Conservation (phyloP, 2,113 vertebrate genomes). For the Rhinopithecus roxellana region DNA sequence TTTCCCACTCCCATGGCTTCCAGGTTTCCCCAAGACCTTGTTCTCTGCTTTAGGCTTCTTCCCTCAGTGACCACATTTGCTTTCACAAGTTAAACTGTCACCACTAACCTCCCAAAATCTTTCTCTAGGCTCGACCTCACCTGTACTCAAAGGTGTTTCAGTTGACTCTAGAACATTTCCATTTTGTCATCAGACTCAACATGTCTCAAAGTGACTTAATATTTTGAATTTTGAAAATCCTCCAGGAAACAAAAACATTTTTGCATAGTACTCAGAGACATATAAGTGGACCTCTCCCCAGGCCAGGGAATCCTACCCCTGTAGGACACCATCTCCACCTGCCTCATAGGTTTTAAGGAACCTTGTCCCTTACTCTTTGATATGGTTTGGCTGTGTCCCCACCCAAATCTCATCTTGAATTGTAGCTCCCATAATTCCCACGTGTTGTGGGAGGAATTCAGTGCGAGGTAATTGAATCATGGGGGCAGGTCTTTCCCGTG, state of each 20-base stretch:
- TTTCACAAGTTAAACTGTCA: neutral
- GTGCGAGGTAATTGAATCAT: no score
- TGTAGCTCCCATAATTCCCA: no score
- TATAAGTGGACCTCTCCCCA: neutral
- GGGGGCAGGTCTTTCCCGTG: no score
- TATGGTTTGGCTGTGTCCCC: no score
- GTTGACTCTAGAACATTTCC: neutral
- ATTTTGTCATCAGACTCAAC: neutral
- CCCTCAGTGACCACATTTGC: no score
- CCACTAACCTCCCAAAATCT: neutral
- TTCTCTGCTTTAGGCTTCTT: neutral
- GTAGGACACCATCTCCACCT: neutral
- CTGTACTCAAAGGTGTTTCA: neutral
- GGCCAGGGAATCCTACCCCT: neutral
- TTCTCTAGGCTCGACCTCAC: neutral
- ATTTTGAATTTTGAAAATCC: conserved; percentile 26
- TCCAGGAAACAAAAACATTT: neutral
- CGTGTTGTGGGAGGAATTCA: no score
- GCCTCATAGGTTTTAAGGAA: neutral
- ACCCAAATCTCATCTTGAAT: no score
- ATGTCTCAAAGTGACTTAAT: neutral
- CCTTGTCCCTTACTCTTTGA: neutral
- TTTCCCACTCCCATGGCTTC: neutral
- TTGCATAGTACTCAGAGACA: neutral
- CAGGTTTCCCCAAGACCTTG: neutral